Conservation (phyloP, 2,888 invertebrate genomes). For the Aporophyla nigra region DNA sequence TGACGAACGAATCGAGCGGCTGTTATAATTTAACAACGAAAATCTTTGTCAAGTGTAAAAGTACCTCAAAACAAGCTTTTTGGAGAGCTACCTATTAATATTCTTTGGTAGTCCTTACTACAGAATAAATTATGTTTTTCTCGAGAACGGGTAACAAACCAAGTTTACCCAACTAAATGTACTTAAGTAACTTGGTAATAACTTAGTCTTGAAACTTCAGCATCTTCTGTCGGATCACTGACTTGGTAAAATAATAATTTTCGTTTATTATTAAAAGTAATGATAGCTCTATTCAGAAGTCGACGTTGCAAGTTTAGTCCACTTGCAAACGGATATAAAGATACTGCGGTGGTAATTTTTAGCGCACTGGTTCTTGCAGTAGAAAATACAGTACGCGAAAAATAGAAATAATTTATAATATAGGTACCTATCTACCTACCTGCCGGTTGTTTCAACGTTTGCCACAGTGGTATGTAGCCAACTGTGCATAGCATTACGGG, state of each 20-base stretch:
- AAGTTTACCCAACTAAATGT: conserved; percentile 67
- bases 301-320: not conserved
- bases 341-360: too few species aligned
- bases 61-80: conserved; percentile 41
- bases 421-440: too few species aligned
- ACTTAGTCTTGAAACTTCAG: conserved; percentile 65
- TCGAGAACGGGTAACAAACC: conserved; percentile 66
- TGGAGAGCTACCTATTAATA: conserved; percentile 61
- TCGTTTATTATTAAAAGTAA: conserved; percentile 59
- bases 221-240: conserved; percentile 65
- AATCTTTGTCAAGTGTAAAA: conserved; percentile 40
- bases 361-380: too few species aligned
- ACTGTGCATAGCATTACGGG: too few species aligned
- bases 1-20: not conserved
- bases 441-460: too few species aligned
- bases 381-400: too few species aligned
- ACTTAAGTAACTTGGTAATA: conserved; percentile 68
- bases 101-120: conserved; percentile 60
- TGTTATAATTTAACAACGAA: not conserved
- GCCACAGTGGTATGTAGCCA: too few species aligned
- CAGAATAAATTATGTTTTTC: conserved; percentile 71
- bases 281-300: conserved; percentile 20
- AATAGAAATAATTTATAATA: too few species aligned
- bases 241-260: conserved; percentile 64
- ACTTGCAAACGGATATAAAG: too few species aligned